Conservation (phyloP, 2,888 invertebrate species). For the Tiliacea aurago region DNA sequence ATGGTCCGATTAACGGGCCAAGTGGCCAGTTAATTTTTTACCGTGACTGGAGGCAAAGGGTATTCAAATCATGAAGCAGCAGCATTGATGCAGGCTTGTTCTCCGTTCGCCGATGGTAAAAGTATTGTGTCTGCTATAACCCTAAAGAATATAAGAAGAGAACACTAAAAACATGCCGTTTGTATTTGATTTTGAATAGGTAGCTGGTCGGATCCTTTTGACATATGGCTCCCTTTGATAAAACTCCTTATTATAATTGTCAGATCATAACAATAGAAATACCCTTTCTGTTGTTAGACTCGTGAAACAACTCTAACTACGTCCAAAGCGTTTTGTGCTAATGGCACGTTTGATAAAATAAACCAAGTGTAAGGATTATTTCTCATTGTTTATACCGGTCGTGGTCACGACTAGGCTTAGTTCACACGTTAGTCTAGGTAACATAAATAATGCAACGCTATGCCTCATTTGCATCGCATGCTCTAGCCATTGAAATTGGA, state of each 20-base stretch:
- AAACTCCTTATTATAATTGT: conserved; percentile 32
- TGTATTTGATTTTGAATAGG: conserved; percentile 8
- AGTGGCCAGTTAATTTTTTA: no score
- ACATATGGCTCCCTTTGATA: conserved; percentile 23
- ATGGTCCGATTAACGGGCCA: no score
- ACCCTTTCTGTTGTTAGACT: conserved; percentile 12
- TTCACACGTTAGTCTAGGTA: conserved; percentile 61
- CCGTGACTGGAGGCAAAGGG: no score
- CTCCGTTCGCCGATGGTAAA: not conserved
- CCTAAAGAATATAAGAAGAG: not conserved
- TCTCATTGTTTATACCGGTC: conserved; percentile 48
- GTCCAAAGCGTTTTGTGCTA: conserved; percentile 27
- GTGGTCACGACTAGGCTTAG: conserved; percentile 63
- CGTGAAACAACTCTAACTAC: conserved; percentile 32
- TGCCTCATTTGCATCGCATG: conserved; percentile 52
- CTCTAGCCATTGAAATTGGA: conserved; percentile 44
- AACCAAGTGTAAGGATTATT: conserved; percentile 46
- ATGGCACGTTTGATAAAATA: conserved; percentile 57
- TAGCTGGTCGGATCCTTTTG: not conserved
- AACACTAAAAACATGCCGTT: conserved; percentile 3
- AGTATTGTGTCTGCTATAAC: not conserved
- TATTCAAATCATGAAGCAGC: not conserved
- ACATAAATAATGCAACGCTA: conserved; percentile 59
- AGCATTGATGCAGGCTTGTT: not conserved
- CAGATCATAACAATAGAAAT: conserved; percentile 37